phyloP scores from a whole-genome alignment of 2,888 invertebrate genomes.

The Gnatocerus cornutus region DNA sequence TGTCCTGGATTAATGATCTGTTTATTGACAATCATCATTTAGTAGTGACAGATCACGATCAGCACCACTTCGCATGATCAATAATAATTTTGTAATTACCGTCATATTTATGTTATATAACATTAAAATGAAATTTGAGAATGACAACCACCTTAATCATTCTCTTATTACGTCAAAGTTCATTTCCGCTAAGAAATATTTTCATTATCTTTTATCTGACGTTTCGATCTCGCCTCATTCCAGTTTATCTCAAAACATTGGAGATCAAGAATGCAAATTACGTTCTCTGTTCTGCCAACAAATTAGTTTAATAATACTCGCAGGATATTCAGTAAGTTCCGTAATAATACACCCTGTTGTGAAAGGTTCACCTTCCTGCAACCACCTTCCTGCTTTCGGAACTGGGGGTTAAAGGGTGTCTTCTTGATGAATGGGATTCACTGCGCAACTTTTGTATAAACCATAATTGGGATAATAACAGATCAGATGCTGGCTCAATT shows the following conservation, averaged over 20 bases:
- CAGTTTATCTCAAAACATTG: not conserved
- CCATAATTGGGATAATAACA: slow-evolving; percentile 8
- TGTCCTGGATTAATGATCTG: too few relatives aligned
- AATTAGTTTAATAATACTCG: not conserved
- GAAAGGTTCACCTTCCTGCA: not conserved
- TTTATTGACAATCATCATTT: too few relatives aligned
- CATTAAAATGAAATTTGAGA: not conserved
- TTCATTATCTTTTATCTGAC: slow-evolving; percentile 22
- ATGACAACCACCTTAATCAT: slow-evolving; percentile 1
- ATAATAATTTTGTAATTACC: too few relatives aligned
- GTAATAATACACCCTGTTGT: slow-evolving; percentile 2
- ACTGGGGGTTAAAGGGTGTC: slow-evolving; percentile 4
- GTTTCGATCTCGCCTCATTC: not conserved
- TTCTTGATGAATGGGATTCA: slow-evolving; percentile 2
- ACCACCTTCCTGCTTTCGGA: slow-evolving; percentile 1
- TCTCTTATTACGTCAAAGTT: slow-evolving; percentile 13
- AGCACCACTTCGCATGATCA: too few relatives aligned
- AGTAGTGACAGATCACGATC: too few relatives aligned
- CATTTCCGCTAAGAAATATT: slow-evolving; percentile 21
- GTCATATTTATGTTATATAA: too few relatives aligned
- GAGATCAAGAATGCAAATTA: slow-evolving; percentile 5
- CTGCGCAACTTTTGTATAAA: slow-evolving; percentile 5
- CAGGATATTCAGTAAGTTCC: not conserved
- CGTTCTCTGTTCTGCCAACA: not conserved
- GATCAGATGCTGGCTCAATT: not conserved